A percentile compares a stretch with the other conserved stretches of the same genome.
phyloP scores from a whole-genome alignment of 2,888 invertebrate species.

The Rhimphoctona megacephalus region DNA sequence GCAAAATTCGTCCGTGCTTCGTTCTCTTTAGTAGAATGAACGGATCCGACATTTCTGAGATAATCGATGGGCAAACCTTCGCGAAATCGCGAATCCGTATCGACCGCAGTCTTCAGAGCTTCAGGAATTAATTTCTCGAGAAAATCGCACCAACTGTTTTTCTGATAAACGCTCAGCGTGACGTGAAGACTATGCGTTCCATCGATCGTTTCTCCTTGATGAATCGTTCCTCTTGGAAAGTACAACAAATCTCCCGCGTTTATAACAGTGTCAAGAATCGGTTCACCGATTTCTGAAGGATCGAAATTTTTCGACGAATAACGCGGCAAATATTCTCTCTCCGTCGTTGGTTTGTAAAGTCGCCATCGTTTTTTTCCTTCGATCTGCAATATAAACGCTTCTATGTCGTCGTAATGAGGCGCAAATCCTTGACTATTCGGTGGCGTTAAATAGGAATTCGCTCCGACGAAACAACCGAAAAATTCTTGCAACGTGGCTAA shows the following conservation, averaged over 20 bases:
- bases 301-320: constrained; percentile 93
- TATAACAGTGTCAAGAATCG: constrained; percentile 92
- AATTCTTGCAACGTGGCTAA: constrained; percentile 94
- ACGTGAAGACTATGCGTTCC: constrained; percentile 96
- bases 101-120: constrained; percentile 91
- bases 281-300: constrained; percentile 91
- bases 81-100: constrained; percentile 90
- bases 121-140: constrained; percentile 92
- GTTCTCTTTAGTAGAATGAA: constrained; percentile 86
- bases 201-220: constrained; percentile 92
- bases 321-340: constrained; percentile 91
- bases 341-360: constrained; percentile 91
- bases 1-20: constrained; percentile 85
- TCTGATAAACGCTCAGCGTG: constrained; percentile 96
- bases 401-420: constrained; percentile 99
- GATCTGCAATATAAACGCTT: constrained; percentile 98
- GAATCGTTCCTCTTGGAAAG: constrained; percentile 95
- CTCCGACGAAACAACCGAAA: constrained; percentile 97
- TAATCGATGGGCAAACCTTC: constrained; percentile 93
- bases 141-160: constrained; percentile 95
- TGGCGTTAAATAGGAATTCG: constrained; percentile 98
- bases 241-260: constrained; percentile 96
- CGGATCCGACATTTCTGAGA: constrained; percentile 90
- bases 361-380: constrained; percentile 98
- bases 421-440: constrained; percentile 99